Evolutionary conservation across 2,797 vertebrate genomes (phyloP).

Genomic region (Dipus sagitta): DNA sequence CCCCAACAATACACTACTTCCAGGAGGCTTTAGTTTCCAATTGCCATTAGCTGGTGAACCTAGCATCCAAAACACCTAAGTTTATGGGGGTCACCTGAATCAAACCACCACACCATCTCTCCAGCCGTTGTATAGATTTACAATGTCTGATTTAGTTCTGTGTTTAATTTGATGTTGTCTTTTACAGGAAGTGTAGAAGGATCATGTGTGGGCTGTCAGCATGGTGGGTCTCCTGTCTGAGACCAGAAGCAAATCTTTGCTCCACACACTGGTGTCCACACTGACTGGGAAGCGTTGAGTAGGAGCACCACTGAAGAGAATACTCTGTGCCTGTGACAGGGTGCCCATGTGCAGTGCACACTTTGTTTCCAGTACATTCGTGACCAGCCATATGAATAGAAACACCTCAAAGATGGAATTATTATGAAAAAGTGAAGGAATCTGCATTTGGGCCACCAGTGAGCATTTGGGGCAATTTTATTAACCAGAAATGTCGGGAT

Average conservation of each 20-base stretch:
- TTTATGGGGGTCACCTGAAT: too few relatives aligned
- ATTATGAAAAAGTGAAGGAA: slow-evolving; percentile 54
- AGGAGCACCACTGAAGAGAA: slow-evolving; percentile 43
- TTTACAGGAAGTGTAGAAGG: slow-evolving; percentile 77
- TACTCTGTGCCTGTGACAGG: slow-evolving; percentile 61
- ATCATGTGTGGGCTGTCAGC: not conserved
- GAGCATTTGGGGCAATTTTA: slow-evolving; percentile 51
- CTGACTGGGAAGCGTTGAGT: slow-evolving; percentile 58
- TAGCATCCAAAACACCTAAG: too few relatives aligned
- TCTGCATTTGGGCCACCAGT: slow-evolving; percentile 45
- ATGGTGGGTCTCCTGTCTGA: slow-evolving; percentile 65
- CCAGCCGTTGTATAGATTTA: too few relatives aligned
- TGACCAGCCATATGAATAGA: slow-evolving; percentile 18
- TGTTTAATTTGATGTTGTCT: slow-evolving; percentile 60
- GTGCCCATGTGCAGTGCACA: slow-evolving; percentile 54
- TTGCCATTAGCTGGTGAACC: too few relatives aligned
- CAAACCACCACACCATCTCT: too few relatives aligned
- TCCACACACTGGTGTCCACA: slow-evolving; percentile 25
- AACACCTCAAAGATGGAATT: not conserved
- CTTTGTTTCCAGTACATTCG: slow-evolving; percentile 17
- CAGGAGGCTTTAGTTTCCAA: too few relatives aligned
- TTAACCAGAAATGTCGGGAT: slow-evolving; percentile 67
- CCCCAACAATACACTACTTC: too few relatives aligned
- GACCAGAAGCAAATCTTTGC: slow-evolving; percentile 49
- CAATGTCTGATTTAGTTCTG: not conserved